Base-by-base conservation (phyloP, 2,797 vertebrate species). In the Sorex maritimensis region DNA sequence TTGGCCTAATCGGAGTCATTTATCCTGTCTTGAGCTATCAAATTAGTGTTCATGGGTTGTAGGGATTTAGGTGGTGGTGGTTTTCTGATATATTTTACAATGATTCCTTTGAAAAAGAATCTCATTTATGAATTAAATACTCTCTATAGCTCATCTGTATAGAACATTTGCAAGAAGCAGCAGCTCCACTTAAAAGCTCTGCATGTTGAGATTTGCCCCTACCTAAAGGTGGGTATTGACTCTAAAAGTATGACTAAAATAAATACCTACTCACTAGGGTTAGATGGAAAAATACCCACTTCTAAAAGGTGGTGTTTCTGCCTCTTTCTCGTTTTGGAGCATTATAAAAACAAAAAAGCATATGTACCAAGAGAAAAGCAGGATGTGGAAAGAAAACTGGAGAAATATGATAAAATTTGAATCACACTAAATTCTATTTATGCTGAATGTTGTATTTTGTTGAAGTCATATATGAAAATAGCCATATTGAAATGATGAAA, bases 361-460 rank as follows among this genome's bases (percentile, higher is more conserved):
- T 81, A 88, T 83, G 78, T 90, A 93, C 85, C 69, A 69, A 95
- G 81, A 93, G 68, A 86, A 94, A 98, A 92, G 55, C 46, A n/a
- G 87, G 91, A 91, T 94, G 85, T 92, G 81, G 85, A 94, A 95
- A 94, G 95, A 79, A 86, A 75, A 75, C 38, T 69, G 65, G 82
- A 82, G 73, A 97, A 97, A 95, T 94, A 97, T 90, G 65, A 97
- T 97, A 96, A 91, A 92, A 91, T 95, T 97, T 97, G 94, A 94
- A 97, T 97, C 94, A 96, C 89, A 88, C 90, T 86, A 96, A 97
- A 96, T 97, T 98, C 95, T 96, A 94, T 97, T 97, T 97, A 97
- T 97, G 96, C 92, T 87, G 69, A 97, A 97, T 95, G 92, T 97
- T 98, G 97, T 97, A 95, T 97, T 97, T 98, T 97, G 85, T 97